Evolutionary conservation across 2,797 vertebrate genomes (phyloP), one percentile per base, ranked within the genome.

Genomic region (Choloepus didactylus): DNA sequence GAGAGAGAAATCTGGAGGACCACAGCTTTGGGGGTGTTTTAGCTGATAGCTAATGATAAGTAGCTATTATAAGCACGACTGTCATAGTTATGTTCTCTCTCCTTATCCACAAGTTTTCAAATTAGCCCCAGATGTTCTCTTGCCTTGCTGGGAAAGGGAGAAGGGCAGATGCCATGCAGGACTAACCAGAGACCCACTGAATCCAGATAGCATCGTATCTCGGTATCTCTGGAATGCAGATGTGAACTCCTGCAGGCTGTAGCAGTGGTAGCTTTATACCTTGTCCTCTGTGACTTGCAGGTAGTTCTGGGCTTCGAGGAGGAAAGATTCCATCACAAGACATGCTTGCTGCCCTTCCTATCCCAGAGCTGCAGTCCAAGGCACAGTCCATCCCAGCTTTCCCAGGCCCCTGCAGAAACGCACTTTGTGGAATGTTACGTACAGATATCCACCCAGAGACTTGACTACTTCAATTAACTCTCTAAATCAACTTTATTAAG

Each of bases 171-270:
- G 44, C 31, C 59, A 38, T 0, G 3, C 23, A 92, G 83, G 88
- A 99, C 99, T 99, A 96, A 99, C 99, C 99, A 21, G 99, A 99
- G 84, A 99, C 99, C 99, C 99, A 99, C 97, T 99, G 99, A 97
- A 99, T 99, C 99, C 99, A 99, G 98, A 99, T 98, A 97, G 99
- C 98, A 25, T 99, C 99, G 35, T 35, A 35, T 35, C 35, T 35
- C 35, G 35, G 0, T 99, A 99, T 98, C 99, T 99, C 60, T 98
- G 98, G 2, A 97, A 84, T 0, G 98, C 96, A 0, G 99, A 99
- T 0, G 98, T 99, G 96, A 99, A 99, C 69, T 99, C 99, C 96
- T 99, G 99, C 93, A 99, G 98, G 97, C 98, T 98, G 98, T 98
- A 99, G 98, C 99, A 99, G 98, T 99, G 99, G 97, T 99, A 99